Evolutionary conservation across 2,113 vertebrate genomes (phyloP), one percentile per base, ranked within the genome.

Genomic region (Misgurnus anguillicaudatus): DNA sequence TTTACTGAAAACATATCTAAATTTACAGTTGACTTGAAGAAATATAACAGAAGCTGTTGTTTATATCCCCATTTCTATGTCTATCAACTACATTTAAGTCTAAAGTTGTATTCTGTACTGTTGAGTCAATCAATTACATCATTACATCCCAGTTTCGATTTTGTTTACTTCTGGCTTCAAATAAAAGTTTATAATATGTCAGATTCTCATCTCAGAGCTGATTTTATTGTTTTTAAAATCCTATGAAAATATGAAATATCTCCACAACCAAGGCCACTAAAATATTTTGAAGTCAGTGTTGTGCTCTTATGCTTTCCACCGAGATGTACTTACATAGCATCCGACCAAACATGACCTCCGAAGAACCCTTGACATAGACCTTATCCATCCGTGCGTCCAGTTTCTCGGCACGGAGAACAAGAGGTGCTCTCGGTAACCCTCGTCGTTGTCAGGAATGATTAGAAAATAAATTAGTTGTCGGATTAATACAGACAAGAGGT

Each of bases 401-500:
- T 45, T 73, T 24, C 11, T 45, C 41, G 6, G 39, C 31, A 9
- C 13, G 11, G 39, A 42, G 16, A 69, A 70, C 71, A 78, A 55
- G 14, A 58, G 53, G 42, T 63, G 45, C 76, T 47, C 57, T 76
- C 69, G 2, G 45, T 73, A 77, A 74, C 73, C 73, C 69, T 75
- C 6, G 17, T 69, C 79, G 82, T 78, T 42, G 67, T 82, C 78
- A 80, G 80, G 72, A 81, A 61, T 78, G 81, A 83, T 87, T 82
- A 78, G 79, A 82, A 81, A 83, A 77, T 83, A 79, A 83, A 82
- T 83, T 10, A 81, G 75, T 77, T 66, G 80, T 80, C 58, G 72
- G 63, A 84, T 81, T 82, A 82, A 81, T 80, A 81, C 48, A 62
- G 57, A 60, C 39, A 36, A 79, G 80, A 80, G 60, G 61, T 72